These are phyloP conservation scores for Teleogryllus oceanicus DNA, from an alignment of 2,888 invertebrate species.

Conservation along the genomic window DNA sequence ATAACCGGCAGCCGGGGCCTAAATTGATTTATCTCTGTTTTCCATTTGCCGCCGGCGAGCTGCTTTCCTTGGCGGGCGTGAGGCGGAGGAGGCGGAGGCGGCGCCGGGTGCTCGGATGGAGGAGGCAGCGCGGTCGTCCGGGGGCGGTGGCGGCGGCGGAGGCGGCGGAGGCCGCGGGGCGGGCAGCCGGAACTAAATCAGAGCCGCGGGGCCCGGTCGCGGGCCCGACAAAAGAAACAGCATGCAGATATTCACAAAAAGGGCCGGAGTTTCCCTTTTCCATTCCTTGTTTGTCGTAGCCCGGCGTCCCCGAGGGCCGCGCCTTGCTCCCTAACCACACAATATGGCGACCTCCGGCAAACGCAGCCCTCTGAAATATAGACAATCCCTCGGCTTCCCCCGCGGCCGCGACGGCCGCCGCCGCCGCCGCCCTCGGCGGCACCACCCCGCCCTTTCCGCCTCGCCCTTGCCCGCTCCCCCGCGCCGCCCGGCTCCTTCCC, in stretches of 20 bases:
- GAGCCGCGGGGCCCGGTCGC: background rate
- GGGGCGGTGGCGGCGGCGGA: background rate
- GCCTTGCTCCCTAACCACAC: slow-evolving; percentile 18
- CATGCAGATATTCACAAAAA: slow-evolving; percentile 18
- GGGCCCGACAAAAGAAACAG: slow-evolving; percentile 10
- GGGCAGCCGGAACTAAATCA: slow-evolving; percentile 18
- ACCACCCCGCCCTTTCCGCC: background rate
- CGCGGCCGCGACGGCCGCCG: background rate
- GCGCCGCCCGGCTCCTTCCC: background rate
- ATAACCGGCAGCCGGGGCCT: slow-evolving; percentile 3
- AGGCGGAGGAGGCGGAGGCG: background rate
- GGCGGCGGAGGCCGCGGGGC: background rate
- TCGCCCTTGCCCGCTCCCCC: background rate
- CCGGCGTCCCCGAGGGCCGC: slow-evolving; percentile 7
- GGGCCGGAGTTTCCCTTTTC: slow-evolving; percentile 18
- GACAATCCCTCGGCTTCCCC: slow-evolving; percentile 18
- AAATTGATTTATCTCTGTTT: slow-evolving; percentile 18
- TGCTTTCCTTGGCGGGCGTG: background rate
- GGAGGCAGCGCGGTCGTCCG: background rate
- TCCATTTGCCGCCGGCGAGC: slow-evolving; percentile 9
- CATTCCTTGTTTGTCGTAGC: slow-evolving; percentile 18
- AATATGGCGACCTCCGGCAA: slow-evolving; percentile 18
- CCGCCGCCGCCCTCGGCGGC: background rate
- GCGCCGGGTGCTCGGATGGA: background rate
- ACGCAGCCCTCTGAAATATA: slow-evolving; percentile 18